A percentile compares a stretch with the other conserved stretches of the same genome.
Evolutionary conservation across 2,888 invertebrate genomes (phyloP).

Genomic region (Anagyrus pseudococci): DNA sequence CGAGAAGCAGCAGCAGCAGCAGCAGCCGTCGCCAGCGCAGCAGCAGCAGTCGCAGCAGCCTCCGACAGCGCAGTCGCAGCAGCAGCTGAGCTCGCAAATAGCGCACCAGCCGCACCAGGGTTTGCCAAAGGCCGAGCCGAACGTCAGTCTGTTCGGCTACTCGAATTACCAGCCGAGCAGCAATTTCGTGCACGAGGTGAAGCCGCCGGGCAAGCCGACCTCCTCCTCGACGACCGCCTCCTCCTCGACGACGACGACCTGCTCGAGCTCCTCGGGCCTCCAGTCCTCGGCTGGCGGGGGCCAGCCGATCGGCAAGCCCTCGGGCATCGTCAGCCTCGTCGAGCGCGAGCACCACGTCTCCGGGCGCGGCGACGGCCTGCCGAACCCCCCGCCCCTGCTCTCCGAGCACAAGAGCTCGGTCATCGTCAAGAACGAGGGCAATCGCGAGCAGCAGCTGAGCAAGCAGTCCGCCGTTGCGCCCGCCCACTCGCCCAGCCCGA

Average conservation of each 20-base stretch:
- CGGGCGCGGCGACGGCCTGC: constrained; percentile 62
- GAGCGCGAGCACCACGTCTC: constrained; percentile 51
- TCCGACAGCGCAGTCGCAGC: no score
- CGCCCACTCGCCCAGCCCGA: constrained; percentile 58
- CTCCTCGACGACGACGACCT: constrained; percentile 16
- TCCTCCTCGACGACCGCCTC: no score
- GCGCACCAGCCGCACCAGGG: constrained; percentile 49
- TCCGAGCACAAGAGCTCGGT: constrained; percentile 78
- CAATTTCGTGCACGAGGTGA: constrained; percentile 67
- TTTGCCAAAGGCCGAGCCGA: constrained; percentile 72
- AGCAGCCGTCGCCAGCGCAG: constrained; percentile 38
- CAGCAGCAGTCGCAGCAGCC: constrained; percentile 42
- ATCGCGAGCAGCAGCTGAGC: constrained; percentile 53
- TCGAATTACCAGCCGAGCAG: constrained; percentile 66
- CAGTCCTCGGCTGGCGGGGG: no score
- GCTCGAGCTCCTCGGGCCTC: constrained; percentile 1
- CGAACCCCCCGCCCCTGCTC: constrained; percentile 70
- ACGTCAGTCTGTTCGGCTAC: constrained; percentile 73
- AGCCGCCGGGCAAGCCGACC: constrained; percentile 66
- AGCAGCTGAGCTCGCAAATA: constrained; percentile 39
- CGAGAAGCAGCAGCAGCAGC: constrained; percentile 46
- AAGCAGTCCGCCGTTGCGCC: constrained; percentile 63
- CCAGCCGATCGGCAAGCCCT: constrained; percentile 52
- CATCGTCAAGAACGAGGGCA: constrained; percentile 78
- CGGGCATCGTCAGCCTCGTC: constrained; percentile 50